Base-by-base conservation (phyloP, 2,113 vertebrate genomes). In the Passer montanus region DNA sequence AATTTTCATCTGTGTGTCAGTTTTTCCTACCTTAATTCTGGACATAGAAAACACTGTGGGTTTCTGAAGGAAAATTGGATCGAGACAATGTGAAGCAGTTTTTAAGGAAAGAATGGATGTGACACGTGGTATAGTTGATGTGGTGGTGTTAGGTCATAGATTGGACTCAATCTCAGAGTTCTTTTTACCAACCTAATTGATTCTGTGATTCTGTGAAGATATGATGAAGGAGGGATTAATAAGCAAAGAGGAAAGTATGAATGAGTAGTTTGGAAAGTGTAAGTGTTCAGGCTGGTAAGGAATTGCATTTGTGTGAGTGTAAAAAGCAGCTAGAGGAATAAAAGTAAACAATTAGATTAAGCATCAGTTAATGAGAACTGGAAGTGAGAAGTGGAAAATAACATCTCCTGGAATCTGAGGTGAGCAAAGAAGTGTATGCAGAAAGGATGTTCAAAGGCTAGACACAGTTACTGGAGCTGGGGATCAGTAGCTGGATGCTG, bases 41-140 rank as follows among this genome's bases (percentile, higher is more conserved):
- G 63, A 62, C 5, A 4, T 9, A 59, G 46, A 46, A 69, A 14
- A 81, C 15, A 2, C 13, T 47, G 21, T 77, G 18, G 10, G 9
- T 87, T 95, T 89, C 49, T 91, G 62, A 78, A 82, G 39, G n/a
- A 79, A 76, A 92, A 58, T 2, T 73, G 37, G 49, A 69, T 84
- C 43, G 56, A 81, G 60, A 15, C 15, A 33, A 21, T 5, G 2
- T 41, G 21, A 47, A 55, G 39, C 33, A 39, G 10, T 60, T 56
- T 9, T 21, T 26, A 60, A 53, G 39, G 39, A 46, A 82, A 35
- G 24, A 60, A 9, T 75, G 53, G 20, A 47, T 2, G 2, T 68
- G 21, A 30, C 53, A 26, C 0, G 1, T 53, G n/a, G 24, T n/a
- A 5, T 30, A 27, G 30, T 53, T 89, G 39, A 26, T n/a, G 15